Percentiles rank a stretch among this genome's conserved stretches.
Evolutionary conservation across 2,888 invertebrate species (phyloP).

Genomic region (Megalurothrips usitatus): DNA sequence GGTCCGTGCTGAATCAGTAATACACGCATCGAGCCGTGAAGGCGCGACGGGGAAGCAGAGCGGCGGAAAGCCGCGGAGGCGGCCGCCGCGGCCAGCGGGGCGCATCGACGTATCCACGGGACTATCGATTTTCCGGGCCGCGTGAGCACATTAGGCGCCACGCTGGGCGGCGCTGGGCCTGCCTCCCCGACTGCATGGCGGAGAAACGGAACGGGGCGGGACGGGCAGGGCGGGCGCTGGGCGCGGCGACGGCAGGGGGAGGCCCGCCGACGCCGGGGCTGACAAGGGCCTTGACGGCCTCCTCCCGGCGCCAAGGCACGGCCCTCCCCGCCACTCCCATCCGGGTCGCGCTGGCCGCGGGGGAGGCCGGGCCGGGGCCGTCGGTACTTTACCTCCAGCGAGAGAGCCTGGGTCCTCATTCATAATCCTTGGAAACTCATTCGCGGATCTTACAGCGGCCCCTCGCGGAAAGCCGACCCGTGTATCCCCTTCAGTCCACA

Average conservation of each 20-base stretch:
- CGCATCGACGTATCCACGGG: slow-evolving; percentile 7
- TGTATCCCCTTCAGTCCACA: too few relatives aligned
- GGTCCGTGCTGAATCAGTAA: not conserved
- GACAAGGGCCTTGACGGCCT: not conserved
- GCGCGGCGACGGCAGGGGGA: not conserved
- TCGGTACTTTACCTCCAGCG: slow-evolving; percentile 66
- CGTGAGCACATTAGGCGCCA: not conserved
- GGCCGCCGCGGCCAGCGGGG: not conserved
- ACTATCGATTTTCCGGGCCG: not conserved
- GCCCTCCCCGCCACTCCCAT: not conserved
- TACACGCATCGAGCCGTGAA: too few relatives aligned
- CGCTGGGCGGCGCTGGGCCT: not conserved
- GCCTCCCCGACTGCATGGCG: not conserved
- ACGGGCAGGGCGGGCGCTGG: not conserved
- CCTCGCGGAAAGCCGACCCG: not conserved
- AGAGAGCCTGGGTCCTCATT: slow-evolving; percentile 84
- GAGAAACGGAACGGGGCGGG: not conserved
- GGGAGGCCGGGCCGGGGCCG: not conserved
- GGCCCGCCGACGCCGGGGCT: not conserved
- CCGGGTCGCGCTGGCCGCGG: too few relatives aligned
- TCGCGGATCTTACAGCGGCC: not conserved
- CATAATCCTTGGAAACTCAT: slow-evolving; percentile 54
- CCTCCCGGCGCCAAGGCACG: not conserved
- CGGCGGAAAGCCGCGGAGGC: not conserved
- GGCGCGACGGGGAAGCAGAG: too few relatives aligned